Percentiles rank a stretch among this genome's conserved stretches.
Evolutionary conservation across 2,888 invertebrate species (phyloP).

Genomic region (Cantharis lateralis): DNA sequence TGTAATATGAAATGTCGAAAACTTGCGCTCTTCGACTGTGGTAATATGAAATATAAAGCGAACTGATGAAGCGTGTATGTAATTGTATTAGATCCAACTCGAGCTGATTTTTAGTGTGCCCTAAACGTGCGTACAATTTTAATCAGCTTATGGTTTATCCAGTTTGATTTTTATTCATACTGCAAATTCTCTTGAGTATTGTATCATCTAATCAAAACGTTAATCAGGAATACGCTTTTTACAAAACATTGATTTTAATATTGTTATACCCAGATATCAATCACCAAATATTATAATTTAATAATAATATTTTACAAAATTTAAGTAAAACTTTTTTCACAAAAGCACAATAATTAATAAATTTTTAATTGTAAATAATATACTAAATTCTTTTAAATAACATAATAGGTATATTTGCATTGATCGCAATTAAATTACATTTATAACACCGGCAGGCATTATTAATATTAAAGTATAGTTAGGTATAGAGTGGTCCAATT

Average conservation of each 20-base stretch:
- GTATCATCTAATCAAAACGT: neutral
- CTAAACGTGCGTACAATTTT: constrained; percentile 35
- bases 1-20: constrained; percentile 31
- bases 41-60: constrained; percentile 34
- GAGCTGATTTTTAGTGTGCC: constrained; percentile 33
- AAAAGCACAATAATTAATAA: neutral
- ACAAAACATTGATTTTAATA: neutral
- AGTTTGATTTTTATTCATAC: constrained; percentile 23
- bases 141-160: constrained; percentile 21
- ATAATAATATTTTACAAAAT: neutral
- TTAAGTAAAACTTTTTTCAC: neutral
- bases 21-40: constrained; percentile 31
- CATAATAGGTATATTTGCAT: too few relatives aligned
- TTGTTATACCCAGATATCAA: neutral
- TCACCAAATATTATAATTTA: neutral
- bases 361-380: too few relatives aligned
- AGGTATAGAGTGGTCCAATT: too few relatives aligned
- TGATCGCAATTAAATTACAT: too few relatives aligned
- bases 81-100: constrained; percentile 34
- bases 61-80: constrained; percentile 36
- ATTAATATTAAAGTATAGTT: too few relatives aligned
- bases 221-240: neutral
- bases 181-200: neutral
- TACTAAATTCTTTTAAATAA: too few relatives aligned
- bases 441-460: too few relatives aligned